Base-by-base conservation (phyloP, 2,113 vertebrate species). In the Protobothrops mucrosquamatus region DNA sequence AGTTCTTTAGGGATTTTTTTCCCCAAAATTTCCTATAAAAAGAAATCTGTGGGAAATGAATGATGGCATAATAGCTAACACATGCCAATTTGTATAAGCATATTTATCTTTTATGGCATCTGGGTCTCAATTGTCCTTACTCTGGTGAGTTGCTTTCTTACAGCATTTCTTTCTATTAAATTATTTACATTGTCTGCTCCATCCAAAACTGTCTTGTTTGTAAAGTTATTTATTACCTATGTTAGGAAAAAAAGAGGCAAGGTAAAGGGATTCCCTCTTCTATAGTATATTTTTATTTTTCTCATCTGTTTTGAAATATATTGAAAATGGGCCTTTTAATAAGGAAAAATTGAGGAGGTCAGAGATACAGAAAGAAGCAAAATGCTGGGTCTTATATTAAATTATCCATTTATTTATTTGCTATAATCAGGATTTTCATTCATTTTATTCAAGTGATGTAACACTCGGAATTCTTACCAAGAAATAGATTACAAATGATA, bases 41-140 rank as follows among this genome's bases (percentile, higher is more conserved):
- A 97, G 96, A 97, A 97, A 96, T 96, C 96, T 98, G 98, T 98
- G 98, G 97, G 97, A 98, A 98, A 97, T 95, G 96, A 96, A 91
- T 89, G 96, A 97, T 97, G 98, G 96, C 96, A 96, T 98, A 98
- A 98, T 98, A 96, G 92, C 96, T 97, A 98, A 96, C 97, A 98
- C 96, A 98, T 97, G 97, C 96, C 97, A 96, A 94, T 97, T 98
- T 96, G 90, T 96, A 94, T 95, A 97, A 97, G 97, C 94, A 93
- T 97, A 97, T 98, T 39, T 97, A 97, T 98, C 96, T 97, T 97
- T 97, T 96, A 96, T 89, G 92, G 96, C 95, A 54, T 96, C 97
- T 97, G 96, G 93, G 95, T 89, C 95, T 96, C 94, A 7, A 96
- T 96, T 97, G 96, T 97, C 95, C 95, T 94, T 93, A 93, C 89